Conservation (phyloP, 1,140 invertebrate species). For the Sarcophaga peregrina region DNA sequence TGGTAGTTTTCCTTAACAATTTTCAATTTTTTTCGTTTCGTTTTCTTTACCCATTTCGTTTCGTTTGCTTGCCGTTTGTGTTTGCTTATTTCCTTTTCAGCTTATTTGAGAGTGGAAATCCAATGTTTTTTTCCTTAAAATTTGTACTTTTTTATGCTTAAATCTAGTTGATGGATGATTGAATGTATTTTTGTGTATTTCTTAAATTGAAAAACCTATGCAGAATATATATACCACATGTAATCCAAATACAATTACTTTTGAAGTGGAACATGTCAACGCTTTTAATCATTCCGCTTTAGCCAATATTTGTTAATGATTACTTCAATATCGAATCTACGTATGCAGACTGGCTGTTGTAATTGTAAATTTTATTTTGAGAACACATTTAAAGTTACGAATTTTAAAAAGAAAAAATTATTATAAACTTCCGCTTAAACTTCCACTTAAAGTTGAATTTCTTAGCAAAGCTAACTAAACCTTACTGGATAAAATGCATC, state of each 20-base stretch:
- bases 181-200: background rate
- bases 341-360: background rate
- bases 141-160: background rate
- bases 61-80: background rate
- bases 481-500: too few relatives aligned
- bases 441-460: too few relatives aligned
- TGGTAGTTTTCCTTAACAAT: too few relatives aligned
- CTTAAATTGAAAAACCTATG: conserved; percentile 6
- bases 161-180: background rate
- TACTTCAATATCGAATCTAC: background rate
- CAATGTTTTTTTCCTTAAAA: background rate
- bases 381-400: background rate
- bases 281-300: background rate
- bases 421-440: too few relatives aligned
- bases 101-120: background rate
- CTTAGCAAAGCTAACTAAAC: too few relatives aligned
- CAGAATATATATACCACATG: background rate
- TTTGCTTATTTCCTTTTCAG: background rate
- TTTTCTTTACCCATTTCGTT: background rate
- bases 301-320: background rate
- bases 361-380: background rate
- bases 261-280: conserved; percentile 1
- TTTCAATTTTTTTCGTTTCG: background rate
- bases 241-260: background rate
- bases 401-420: too few relatives aligned